Base-by-base conservation (phyloP, 2,888 invertebrate species). In the Eurytoma californica region DNA sequence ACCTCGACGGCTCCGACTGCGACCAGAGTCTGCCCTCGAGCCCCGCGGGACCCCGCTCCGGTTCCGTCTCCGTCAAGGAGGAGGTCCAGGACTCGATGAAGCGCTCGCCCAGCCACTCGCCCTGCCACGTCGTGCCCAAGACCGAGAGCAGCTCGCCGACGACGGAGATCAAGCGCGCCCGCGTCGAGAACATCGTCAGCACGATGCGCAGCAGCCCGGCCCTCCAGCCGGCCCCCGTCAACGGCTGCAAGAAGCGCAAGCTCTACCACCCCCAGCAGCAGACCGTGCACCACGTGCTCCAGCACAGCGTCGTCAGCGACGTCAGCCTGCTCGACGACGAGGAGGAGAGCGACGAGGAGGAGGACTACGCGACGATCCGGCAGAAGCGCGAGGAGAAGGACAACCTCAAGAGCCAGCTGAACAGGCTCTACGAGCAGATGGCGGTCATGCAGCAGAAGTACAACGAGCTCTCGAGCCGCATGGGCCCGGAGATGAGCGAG, bases 201-300 rank as follows among this genome's bases (percentile, higher is more conserved):
- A 96, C 95, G 83, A 98, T 98, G 96, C 94, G 97, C 82, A 95
- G 96, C 83, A 96, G 96, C 88, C 96, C 96, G 57, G 95, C 94
- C 39, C 73, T 80, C 1, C 79, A 80, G 61, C 67, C 79, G 12
- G 88, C 91, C 79, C 94, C 95, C 90, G 95, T 96, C 84, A 97
- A 97, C 91, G 97, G 97, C 68, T 97, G 97, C 91, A 97, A 97
- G 91, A 98, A 98, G 91, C 94, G 98, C 67, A 98, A 98, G 91
- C 92, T 98, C 49, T 98, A 98, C 89, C 97, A 97, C 87, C 98
- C 98, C 14, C 97, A 97, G 90, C 98, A 98, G 88, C 97, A 97
- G 90, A 95, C 95, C 87, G 92, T 92, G 3, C 92, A 92, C 65
- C 90, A 92, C 73, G 92, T 92, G 91, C 93, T 72, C 55, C 63